Percentiles rank a stretch among this genome's conserved stretches.
Conservation (phyloP, 2,888 invertebrate species). For the Trichogramma dendrolimi region DNA sequence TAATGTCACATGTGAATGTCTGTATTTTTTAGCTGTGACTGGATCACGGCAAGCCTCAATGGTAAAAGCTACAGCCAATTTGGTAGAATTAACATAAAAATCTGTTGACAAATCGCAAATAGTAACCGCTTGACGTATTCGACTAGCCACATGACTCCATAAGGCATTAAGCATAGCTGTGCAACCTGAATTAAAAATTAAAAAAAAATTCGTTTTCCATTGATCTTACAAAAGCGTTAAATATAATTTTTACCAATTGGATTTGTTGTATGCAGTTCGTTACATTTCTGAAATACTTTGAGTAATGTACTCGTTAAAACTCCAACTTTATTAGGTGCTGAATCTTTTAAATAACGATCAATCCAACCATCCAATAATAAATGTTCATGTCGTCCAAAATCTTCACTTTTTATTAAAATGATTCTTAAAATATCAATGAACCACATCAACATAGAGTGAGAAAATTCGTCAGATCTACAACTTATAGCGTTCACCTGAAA, state of each 20-base stretch:
- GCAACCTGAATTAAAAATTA: constrained; percentile 27
- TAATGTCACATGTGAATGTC: constrained; percentile 42
- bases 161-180: constrained; percentile 41
- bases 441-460: constrained; percentile 43
- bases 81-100: constrained; percentile 40
- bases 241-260: constrained; percentile 7
- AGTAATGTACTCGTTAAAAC: constrained; percentile 37
- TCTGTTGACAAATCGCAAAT: constrained; percentile 36
- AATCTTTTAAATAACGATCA: constrained; percentile 45
- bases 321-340: constrained; percentile 40
- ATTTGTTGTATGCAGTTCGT: constrained; percentile 23
- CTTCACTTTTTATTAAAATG: constrained; percentile 37
- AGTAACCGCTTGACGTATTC: constrained; percentile 44
- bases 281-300: constrained; percentile 40
- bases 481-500: constrained; percentile 43
- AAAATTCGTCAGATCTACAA: constrained; percentile 42
- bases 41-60: constrained; percentile 43
- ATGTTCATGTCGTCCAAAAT: constrained; percentile 39
- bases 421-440: constrained; percentile 42
- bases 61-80: constrained; percentile 45
- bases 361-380: constrained; percentile 46
- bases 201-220: background rate
- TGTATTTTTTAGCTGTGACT: constrained; percentile 38
- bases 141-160: constrained; percentile 44
- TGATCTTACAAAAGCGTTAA: background rate